Conservation (phyloP, 2,797 vertebrate species). For the Coracias cyanogaster region DNA sequence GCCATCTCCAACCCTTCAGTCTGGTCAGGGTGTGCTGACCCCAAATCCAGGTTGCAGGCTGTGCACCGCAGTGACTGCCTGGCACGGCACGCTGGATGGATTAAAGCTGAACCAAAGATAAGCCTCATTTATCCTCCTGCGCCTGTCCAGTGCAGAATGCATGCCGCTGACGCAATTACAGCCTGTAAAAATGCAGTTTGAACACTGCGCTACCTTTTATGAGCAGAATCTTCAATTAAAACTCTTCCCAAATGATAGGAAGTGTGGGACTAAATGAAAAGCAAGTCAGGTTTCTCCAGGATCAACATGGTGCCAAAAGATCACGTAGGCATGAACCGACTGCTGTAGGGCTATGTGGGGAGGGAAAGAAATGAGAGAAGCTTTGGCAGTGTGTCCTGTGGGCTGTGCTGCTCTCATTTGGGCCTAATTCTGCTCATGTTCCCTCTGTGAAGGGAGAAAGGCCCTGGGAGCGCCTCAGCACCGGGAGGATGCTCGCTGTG, state of each 20-base stretch:
- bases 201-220: background rate
- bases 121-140: background rate
- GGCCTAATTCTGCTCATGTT: background rate
- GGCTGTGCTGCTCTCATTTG: background rate
- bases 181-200: background rate
- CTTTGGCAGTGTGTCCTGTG: background rate
- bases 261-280: background rate
- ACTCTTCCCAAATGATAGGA: background rate
- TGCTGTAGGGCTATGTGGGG: background rate
- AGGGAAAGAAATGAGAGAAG: background rate
- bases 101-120: background rate
- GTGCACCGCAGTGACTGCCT: accelerated
- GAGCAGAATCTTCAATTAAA: background rate
- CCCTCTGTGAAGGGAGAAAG: accelerated
- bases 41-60: background rate
- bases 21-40: background rate
- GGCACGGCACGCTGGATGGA: background rate
- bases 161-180: background rate
- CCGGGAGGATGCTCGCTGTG: background rate
- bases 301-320: background rate
- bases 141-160: background rate
- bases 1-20: too few species aligned
- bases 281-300: background rate
- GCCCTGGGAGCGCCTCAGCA: accelerated
- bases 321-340: accelerated